Conservation (phyloP, 2,888 invertebrate genomes). For the Disparrhopalites patrizii region DNA sequence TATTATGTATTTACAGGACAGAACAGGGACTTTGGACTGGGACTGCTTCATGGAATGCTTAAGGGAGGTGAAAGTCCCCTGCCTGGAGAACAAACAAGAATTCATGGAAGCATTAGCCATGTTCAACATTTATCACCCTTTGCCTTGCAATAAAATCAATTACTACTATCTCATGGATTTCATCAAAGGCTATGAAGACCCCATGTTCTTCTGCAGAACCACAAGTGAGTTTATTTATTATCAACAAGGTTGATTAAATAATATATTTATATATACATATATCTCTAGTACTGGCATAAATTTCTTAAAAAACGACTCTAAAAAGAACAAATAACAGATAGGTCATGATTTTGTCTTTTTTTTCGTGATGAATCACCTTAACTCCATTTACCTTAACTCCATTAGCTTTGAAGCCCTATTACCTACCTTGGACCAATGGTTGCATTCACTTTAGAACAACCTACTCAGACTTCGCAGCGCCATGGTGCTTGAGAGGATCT, state of each 20-base stretch:
- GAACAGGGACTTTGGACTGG: constrained; percentile 42
- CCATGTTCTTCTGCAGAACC: constrained; percentile 39
- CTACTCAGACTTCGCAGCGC: constrained; percentile 40
- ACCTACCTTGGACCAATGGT: constrained; percentile 42
- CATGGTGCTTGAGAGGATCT: constrained; percentile 36
- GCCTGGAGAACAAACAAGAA: constrained; percentile 33
- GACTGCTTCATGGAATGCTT: constrained; percentile 38
- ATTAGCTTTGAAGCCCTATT: constrained; percentile 40
- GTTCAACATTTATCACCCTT: constrained; percentile 38
- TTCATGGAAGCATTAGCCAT: constrained; percentile 41
- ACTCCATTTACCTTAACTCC: background rate
- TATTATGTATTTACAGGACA: constrained; percentile 5
- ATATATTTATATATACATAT: too few species aligned
- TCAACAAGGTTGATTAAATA: too few species aligned
- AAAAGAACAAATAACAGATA: too few species aligned
- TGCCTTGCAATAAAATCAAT: constrained; percentile 43
- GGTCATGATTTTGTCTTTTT: too few species aligned
- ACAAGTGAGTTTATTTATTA: constrained; percentile 28
- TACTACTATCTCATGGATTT: constrained; percentile 43
- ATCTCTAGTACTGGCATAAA: background rate
- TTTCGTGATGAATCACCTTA: background rate
- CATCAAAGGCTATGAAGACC: constrained; percentile 44
- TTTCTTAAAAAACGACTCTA: too few species aligned
- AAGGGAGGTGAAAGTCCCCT: constrained; percentile 30
- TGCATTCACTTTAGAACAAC: constrained; percentile 44